Evolutionary conservation across 2,888 invertebrate genomes (phyloP), one percentile per base, ranked within the genome.

Genomic region (Lochmaea crataegi): DNA sequence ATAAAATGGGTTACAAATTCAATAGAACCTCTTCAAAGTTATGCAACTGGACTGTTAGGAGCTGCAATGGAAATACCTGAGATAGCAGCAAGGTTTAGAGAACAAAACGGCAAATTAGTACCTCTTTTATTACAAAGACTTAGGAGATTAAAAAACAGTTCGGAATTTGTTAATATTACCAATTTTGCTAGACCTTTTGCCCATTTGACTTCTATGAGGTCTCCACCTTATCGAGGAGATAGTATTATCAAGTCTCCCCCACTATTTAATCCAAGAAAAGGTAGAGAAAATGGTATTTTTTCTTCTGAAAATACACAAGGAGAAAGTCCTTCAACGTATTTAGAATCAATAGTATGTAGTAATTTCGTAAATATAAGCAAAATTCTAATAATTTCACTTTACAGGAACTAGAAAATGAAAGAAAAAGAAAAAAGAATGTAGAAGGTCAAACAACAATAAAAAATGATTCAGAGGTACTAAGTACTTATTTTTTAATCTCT

Each of bases 11-110:
- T 97, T 1, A 95, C 94, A 78, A 93, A 91, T 80, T 94, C 94
- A 0, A 89, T 92, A 14, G 97, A 98, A 85, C 98, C 98, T 0
- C 88, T 99, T 53, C 94, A 96, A 84, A 96, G 96, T 76, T 99
- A 98, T 87, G 96, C 98, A 0, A 96, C 96, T 0, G 98, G 98
- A 0, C 88, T 99, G 18, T 87, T 99, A 38, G 98, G 96, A 0
- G 95, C 96, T 12, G 97, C 98, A 0, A 97, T 99, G 97, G 98
- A 99, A 86, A 94, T 97, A 4, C 95, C 95, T 80, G 99, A 99
- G 81, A 95, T 98, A 73, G 98, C 98, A 0, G 93, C 95, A 4
- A 94, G 94, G 82, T 96, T 94, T 84, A 90, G 91, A 78, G 97
- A 97, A 77, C 91, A 94, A 80, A 98, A 97, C 83, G 92, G 93